Percentiles rank a stretch among this genome's conserved stretches.
Evolutionary conservation across 2,797 vertebrate species (phyloP).

Genomic region (Falco peregrinus): DNA sequence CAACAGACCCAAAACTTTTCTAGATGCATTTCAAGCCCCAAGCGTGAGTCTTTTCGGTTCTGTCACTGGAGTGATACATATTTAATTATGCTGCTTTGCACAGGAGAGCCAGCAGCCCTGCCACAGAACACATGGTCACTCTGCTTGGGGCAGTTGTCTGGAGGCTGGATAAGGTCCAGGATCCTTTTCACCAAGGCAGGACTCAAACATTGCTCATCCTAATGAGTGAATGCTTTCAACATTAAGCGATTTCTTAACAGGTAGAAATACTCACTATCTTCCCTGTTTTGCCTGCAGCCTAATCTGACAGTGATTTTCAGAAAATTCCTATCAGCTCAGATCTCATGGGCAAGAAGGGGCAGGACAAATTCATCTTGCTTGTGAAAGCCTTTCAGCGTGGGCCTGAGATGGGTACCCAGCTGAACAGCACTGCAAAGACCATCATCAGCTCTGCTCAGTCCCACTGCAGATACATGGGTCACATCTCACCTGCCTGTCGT

Average conservation of each 20-base stretch:
- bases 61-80: not conserved
- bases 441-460: not conserved
- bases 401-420: not conserved
- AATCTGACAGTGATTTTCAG: not conserved
- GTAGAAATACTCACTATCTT: not conserved
- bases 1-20: not conserved
- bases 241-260: not conserved
- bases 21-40: not conserved
- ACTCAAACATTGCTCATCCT: not conserved
- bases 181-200: not conserved
- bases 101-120: fast-evolving
- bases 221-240: not conserved
- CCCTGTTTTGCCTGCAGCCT: not conserved
- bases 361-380: not conserved
- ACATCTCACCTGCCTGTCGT: fast-evolving
- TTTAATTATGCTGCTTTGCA: not conserved
- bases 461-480: fast-evolving
- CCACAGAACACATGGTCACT: not conserved
- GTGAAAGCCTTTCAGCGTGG: not conserved
- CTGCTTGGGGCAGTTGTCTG: not conserved
- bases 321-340: not conserved
- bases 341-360: not conserved
- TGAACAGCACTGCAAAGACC: not conserved
- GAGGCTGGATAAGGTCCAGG: not conserved
- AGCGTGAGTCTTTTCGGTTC: not conserved